These are phyloP conservation scores for Epinephelus lanceolatus DNA, from an alignment of 2,113 vertebrate genomes.

Conservation along the genomic window DNA sequence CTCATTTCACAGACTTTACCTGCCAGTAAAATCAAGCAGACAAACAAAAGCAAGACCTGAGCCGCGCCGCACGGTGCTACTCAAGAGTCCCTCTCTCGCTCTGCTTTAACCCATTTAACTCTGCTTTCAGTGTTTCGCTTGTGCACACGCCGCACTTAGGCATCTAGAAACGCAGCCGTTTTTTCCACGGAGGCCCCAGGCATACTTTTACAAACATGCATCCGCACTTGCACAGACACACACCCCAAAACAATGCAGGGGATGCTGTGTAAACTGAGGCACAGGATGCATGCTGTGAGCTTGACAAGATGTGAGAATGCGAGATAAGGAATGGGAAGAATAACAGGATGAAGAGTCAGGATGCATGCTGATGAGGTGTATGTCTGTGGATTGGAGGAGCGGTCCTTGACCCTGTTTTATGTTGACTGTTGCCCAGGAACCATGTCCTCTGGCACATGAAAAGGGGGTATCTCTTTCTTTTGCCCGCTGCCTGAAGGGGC, in stretches of 20 bases:
- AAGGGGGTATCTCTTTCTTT: conserved; percentile 26
- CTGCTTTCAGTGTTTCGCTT: conserved; percentile 2
- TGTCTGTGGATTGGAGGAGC: conserved; percentile 4
- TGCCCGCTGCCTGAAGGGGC: background rate
- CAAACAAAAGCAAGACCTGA: conserved; percentile 33
- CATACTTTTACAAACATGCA: conserved; percentile 18
- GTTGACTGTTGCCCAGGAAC: conserved; percentile 1
- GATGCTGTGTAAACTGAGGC: conserved; percentile 44
- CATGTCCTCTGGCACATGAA: conserved; percentile 10
- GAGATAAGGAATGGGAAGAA: conserved; percentile 75
- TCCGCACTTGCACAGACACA: background rate
- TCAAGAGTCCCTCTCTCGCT: conserved; percentile 28
- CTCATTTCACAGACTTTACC: conserved; percentile 60
- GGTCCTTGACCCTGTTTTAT: conserved; percentile 14
- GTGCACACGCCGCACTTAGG: background rate
- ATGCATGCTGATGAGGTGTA: conserved; percentile 58
- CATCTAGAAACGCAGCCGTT: conserved; percentile 14
- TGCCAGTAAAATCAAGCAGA: conserved; percentile 46
- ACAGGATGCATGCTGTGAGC: conserved; percentile 73
- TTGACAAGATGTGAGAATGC: conserved; percentile 66
- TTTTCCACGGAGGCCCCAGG: conserved; percentile 20
- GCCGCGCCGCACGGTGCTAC: background rate
- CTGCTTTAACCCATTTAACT: conserved; percentile 37
- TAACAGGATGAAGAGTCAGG: conserved; percentile 81
- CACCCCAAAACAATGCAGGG: conserved; percentile 41